Evolutionary conservation across 2,888 invertebrate genomes (phyloP).

Genomic region (Drosophila pseudotakahashii): DNA sequence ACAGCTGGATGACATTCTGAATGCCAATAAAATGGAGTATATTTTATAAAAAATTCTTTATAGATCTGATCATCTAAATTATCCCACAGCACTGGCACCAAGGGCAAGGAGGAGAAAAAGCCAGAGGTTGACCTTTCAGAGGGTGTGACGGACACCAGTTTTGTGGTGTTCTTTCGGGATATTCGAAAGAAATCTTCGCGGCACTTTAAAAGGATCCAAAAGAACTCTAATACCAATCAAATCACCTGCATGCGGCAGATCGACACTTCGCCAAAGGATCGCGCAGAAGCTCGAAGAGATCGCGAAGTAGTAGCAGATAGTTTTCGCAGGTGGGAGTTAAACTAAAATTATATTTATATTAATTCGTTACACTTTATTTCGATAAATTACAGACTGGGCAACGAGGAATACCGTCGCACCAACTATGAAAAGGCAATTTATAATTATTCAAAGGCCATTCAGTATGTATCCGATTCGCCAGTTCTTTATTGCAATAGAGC

Average conservation of each 20-base stretch:
- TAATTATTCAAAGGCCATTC: constrained; percentile 45
- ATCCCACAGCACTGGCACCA: constrained; percentile 7
- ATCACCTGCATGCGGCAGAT: constrained; percentile 56
- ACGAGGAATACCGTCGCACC: constrained; percentile 46
- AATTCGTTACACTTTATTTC: no score
- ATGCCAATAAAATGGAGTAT: constrained; percentile 47
- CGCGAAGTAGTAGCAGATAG: constrained; percentile 43
- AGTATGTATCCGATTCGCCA: constrained; percentile 49
- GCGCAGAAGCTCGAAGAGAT: constrained; percentile 16
- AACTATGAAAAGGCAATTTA: constrained; percentile 51
- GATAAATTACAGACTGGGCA: constrained; percentile 42
- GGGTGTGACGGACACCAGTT: constrained; percentile 29
- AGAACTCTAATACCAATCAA: constrained; percentile 28
- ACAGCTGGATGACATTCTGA: constrained; percentile 36
- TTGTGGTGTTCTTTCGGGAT: constrained; percentile 9
- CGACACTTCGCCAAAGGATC: constrained; percentile 14
- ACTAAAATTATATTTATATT: background rate
- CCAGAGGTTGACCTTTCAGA: constrained; percentile 17
- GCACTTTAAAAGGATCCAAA: background rate
- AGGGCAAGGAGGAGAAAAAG: constrained; percentile 42
- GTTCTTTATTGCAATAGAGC: constrained; percentile 52
- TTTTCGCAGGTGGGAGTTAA: constrained; percentile 48
- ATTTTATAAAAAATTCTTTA: background rate
- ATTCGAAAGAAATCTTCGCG: constrained; percentile 3
- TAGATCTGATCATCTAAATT: background rate